Base-by-base conservation (phyloP, 2,888 invertebrate genomes). In the Apamea monoglypha region DNA sequence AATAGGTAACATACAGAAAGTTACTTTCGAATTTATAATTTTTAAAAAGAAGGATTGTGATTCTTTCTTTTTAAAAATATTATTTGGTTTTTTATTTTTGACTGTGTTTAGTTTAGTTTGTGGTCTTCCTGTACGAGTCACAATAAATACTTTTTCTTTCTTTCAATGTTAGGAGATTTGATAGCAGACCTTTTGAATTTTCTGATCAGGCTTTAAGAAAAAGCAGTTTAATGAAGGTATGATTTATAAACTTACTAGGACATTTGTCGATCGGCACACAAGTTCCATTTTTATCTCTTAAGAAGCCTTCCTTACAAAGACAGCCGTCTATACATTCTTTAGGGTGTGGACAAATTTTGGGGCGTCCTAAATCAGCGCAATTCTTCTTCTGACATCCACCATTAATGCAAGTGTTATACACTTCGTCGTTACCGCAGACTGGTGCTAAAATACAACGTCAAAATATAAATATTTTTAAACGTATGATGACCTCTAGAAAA, bases 241-340 rank as follows among this genome's bases (percentile, higher is more conserved):
- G 18, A 70, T 36, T 25, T 12, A n/a, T 10, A 61, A 29, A 86
- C 89, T 87, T 83, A 91, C 91, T 78, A 61, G 89, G 90, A 64
- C 93, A 93, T 53, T 91, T n/a, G 4, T 88, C 80, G 18, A 81
- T 76, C 2, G 91, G 90, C 61, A 92, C 83, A 75, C 93, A 93
- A 21, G 70, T 85, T 47, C 91, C 91, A 14, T 91, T 82, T 1
- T 78, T 56, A 32, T 81, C 80, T 68, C 88, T 76, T 36, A 92
- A 70, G 74, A 87, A 87, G 2, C 84, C 86, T n/a, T 83, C 44
- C 32, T 76, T 82, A 74, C 92, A 92, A 6, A 85, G 75, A 40
- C 92, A 92, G 6, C 90, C 91, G 14, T 75, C 78, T 18, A 68
- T 74, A 80, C 91, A 92, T 61, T 87, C 32, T 8, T 70, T 61